phyloP scores from a whole-genome alignment of 2,113 vertebrate species.

The Osmerus eperlanus region DNA sequence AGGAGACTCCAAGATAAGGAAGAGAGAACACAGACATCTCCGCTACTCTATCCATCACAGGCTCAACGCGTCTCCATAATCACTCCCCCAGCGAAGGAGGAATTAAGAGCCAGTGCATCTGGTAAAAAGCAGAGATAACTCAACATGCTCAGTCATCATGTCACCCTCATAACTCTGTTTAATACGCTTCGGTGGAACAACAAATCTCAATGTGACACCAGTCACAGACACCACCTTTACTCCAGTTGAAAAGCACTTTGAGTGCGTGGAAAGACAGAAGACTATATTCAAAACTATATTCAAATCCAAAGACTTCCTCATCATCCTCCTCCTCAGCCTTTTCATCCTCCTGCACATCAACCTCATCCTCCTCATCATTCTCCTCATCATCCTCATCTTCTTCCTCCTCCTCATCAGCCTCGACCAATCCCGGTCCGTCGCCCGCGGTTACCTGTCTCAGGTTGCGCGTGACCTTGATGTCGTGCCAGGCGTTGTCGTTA shows the following conservation, averaged over 20 bases:
- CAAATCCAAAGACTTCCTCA: not conserved
- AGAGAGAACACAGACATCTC: conserved; percentile 9
- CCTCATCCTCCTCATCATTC: too few relatives aligned
- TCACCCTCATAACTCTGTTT: not conserved
- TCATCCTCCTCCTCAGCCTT: too few relatives aligned
- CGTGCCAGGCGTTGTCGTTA: conserved; percentile 98
- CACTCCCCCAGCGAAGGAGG: too few relatives aligned
- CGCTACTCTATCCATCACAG: conserved; percentile 16
- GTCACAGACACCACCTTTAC: too few relatives aligned
- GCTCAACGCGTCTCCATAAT: too few relatives aligned
- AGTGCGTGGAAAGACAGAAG: too few relatives aligned
- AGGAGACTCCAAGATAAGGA: conserved; percentile 34
- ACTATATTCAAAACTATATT: too few relatives aligned
- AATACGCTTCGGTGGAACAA: not conserved
- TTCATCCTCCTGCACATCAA: too few relatives aligned
- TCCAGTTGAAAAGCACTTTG: too few relatives aligned
- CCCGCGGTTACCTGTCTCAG: conserved; percentile 94
- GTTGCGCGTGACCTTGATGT: conserved; percentile 99
- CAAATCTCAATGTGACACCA: too few relatives aligned
- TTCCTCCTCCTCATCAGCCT: not conserved
- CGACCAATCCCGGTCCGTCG: conserved; percentile 44
- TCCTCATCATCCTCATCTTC: not conserved
- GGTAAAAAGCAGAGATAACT: not conserved
- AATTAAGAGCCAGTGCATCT: too few relatives aligned
- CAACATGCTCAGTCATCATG: not conserved